Base-by-base conservation (phyloP, 2,888 invertebrate species). In the Synergus japonicus region DNA sequence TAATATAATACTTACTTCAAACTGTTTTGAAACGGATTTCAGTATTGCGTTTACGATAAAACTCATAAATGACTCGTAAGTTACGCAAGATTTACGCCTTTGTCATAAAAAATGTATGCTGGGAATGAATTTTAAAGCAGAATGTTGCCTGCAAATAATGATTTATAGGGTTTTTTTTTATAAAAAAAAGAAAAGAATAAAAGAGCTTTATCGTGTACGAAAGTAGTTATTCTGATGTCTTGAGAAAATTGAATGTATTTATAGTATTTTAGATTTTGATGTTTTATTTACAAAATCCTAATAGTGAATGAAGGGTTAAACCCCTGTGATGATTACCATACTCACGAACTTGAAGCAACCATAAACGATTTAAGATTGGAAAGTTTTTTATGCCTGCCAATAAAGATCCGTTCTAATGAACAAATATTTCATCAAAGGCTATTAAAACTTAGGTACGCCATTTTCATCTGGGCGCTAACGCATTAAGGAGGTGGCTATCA, bases 401-500 rank as follows among this genome's bases (percentile, higher is more conserved):
- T 69, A 69, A 69, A 49, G 29, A 69, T 69, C 69, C 46, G 15
- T 69, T 37, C 49, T 44, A 29, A 69, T 69, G 69, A 49, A 69
- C 46, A 69, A 49, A 69, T 69, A 49, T 69, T 69, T 37, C 37
- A 49, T 29, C 9, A 69, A 49, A 29, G 49, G 49, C 69, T 29
- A 69, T 69, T 15, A 69, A 69, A 69, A 69, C 69, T 69, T 69
- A n/a, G 15, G 5, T 37, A 49, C 9, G 69, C 69, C 10, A 69
- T 49, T 67, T 49, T 69, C 44, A 46, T 49, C 46, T 15, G 37
- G 22, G 22, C 69, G 69, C 49, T 49, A 29, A 69, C 29, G n/a
- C 29, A 49, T 69, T 49, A 69, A 49, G 15, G 69, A 69, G 46
- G 49, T 49, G 46, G 9, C 49, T 69, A 29, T 22, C 49, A 12